phyloP scores from a whole-genome alignment of 2,797 vertebrate species.

The Ataeniobius toweri region DNA sequence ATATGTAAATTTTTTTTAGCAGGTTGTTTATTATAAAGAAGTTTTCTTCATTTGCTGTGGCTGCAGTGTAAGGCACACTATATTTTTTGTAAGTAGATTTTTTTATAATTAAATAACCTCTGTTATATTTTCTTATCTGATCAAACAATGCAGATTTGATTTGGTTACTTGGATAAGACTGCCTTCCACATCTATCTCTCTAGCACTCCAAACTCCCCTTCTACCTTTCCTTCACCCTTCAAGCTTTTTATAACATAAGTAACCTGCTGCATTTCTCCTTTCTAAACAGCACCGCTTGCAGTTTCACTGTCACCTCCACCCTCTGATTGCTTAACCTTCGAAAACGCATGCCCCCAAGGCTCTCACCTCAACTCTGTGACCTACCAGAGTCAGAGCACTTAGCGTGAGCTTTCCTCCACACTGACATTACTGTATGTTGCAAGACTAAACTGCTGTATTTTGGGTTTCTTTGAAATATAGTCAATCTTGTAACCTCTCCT shows the following conservation, averaged over 20 bases:
- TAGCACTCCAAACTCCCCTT: slow-evolving; percentile 11
- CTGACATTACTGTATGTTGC: slow-evolving; percentile 30
- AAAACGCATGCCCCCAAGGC: background rate
- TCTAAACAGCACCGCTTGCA: slow-evolving; percentile 45
- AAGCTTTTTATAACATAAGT: slow-evolving; percentile 11
- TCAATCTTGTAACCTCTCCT: slow-evolving; percentile 36
- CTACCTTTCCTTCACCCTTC: slow-evolving; percentile 26
- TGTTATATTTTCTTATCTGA: background rate
- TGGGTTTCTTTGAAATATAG: slow-evolving; percentile 39
- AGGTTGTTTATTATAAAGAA: background rate
- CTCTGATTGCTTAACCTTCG: slow-evolving; percentile 30
- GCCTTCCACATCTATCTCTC: background rate
- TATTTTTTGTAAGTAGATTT: too few species aligned
- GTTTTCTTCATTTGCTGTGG: background rate
- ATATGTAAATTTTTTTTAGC: background rate
- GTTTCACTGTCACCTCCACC: slow-evolving; percentile 23
- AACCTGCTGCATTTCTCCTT: slow-evolving; percentile 30
- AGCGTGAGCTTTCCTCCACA: slow-evolving; percentile 26
- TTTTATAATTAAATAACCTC: background rate
- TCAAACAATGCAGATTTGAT: background rate
- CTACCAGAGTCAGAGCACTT: slow-evolving; percentile 59
- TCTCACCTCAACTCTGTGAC: slow-evolving; percentile 40
- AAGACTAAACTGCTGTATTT: slow-evolving; percentile 11
- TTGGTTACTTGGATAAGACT: too few species aligned
- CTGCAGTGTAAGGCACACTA: background rate